These are phyloP conservation scores for Xyliphius kryptos DNA, from an alignment of 2,113 vertebrate genomes.

Conservation along the genomic window DNA sequence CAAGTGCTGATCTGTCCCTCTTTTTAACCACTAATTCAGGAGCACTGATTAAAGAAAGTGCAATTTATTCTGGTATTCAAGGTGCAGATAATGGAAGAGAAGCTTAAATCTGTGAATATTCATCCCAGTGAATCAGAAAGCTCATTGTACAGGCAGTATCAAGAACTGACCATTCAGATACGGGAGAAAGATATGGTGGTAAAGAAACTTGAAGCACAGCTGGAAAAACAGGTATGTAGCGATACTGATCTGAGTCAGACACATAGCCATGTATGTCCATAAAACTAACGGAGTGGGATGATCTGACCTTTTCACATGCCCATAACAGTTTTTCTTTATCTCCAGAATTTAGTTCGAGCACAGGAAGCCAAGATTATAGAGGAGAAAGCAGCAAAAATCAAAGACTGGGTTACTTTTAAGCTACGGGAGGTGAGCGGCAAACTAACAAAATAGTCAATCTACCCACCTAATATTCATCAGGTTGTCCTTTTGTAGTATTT, in stretches of 20 bases:
- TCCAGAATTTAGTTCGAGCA: constrained; percentile 78
- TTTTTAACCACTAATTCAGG: no score
- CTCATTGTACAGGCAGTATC: constrained; percentile 67
- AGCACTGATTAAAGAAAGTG: no score
- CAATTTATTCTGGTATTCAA: constrained; percentile 46
- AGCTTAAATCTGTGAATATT: constrained; percentile 69
- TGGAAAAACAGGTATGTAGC: constrained; percentile 75
- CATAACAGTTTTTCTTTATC: constrained; percentile 41
- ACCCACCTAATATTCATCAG: no score
- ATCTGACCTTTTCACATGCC: constrained; percentile 12
- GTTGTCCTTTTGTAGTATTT: no score
- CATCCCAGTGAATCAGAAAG: constrained; percentile 71
- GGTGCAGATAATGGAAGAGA: constrained; percentile 79
- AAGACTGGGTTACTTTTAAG: constrained; percentile 91
- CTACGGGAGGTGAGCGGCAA: constrained; percentile 77
- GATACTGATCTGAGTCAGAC: constrained; percentile 31
- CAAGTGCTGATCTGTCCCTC: not conserved
- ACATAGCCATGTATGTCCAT: constrained; percentile 49
- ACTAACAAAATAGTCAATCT: no score
- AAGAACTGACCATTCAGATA: constrained; percentile 65
- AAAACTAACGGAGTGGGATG: constrained; percentile 10
- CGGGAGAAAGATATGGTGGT: constrained; percentile 74
- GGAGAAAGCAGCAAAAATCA: constrained; percentile 93
- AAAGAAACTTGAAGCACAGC: constrained; percentile 69
- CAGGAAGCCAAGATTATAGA: constrained; percentile 88